Percentiles rank a stretch among this genome's conserved stretches.
phyloP scores from a whole-genome alignment of 2,797 vertebrate species.

The Phalanger gymnotis region DNA sequence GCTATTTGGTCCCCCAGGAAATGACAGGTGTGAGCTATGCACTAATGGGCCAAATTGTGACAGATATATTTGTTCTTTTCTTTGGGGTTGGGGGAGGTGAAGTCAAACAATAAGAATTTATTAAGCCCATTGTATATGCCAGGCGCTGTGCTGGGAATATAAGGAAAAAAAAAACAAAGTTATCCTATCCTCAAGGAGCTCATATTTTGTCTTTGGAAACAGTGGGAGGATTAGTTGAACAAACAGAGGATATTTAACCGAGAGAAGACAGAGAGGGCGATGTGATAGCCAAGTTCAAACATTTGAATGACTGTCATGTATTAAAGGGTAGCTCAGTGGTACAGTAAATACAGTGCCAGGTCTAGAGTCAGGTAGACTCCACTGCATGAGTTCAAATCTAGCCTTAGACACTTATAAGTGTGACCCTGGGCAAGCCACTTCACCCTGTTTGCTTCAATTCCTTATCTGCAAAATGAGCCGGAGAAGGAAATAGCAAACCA shows the following conservation, averaged over 20 bases:
- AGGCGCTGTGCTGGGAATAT: not conserved
- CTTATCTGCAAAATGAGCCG: not conserved
- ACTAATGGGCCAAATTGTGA: not conserved
- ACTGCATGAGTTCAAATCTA: not conserved
- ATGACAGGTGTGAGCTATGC: not conserved
- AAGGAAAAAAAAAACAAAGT: not conserved
- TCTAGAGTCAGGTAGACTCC: not conserved
- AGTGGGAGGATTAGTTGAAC: not conserved
- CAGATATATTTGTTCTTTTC: not conserved
- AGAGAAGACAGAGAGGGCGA: not conserved
- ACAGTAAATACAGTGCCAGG: not conserved
- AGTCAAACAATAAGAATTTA: not conserved
- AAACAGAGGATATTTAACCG: not conserved
- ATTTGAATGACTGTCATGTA: not conserved
- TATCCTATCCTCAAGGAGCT: not conserved
- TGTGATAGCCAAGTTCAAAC: not conserved
- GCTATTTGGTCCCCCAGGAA: not conserved
- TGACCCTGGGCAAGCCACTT: not conserved
- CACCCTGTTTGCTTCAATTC: not conserved
- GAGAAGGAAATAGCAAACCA: not conserved
- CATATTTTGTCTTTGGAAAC: not conserved
- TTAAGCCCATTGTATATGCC: not conserved
- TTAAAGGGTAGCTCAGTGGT: not conserved
- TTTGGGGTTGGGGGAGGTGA: not conserved
- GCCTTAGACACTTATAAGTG: not conserved